Evolutionary conservation across 2,797 vertebrate genomes (phyloP).

Genomic region (Picus viridis): DNA sequence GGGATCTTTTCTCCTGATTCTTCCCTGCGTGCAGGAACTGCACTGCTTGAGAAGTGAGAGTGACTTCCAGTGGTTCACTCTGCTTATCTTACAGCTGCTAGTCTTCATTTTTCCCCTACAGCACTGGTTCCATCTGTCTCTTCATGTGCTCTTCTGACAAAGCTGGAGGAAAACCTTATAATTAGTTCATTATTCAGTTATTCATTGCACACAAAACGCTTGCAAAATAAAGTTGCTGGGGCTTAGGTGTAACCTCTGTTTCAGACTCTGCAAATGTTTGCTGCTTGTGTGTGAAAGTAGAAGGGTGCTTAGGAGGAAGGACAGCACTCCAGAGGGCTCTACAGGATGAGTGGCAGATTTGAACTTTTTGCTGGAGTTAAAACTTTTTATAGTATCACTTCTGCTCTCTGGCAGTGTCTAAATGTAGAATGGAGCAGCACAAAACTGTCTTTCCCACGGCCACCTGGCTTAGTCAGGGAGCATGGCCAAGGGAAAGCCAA

Average conservation of each 20-base stretch:
- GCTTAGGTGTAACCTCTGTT: background rate
- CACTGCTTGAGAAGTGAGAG: background rate
- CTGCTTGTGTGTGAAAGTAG: background rate
- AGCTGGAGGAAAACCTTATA: background rate
- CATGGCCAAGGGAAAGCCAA: slow-evolving; percentile 23
- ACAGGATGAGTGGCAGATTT: slow-evolving; percentile 8
- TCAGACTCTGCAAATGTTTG: background rate
- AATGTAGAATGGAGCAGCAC: slow-evolving; percentile 8
- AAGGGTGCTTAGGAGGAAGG: background rate
- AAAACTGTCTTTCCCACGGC: slow-evolving; percentile 35
- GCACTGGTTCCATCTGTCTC: background rate
- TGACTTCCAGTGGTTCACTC: background rate
- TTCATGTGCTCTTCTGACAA: background rate
- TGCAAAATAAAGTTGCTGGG: background rate
- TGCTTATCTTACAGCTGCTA: background rate
- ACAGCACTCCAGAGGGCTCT: background rate
- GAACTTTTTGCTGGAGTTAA: background rate
- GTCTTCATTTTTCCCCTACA: background rate
- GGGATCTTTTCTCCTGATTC: background rate
- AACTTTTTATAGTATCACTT: slow-evolving; percentile 48
- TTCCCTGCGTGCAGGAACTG: background rate
- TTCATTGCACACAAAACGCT: background rate
- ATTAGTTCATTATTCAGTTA: background rate
- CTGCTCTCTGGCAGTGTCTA: background rate
- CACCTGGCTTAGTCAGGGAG: slow-evolving; percentile 41